Evolutionary conservation across 2,113 vertebrate genomes (phyloP), one percentile per base, ranked within the genome.

Genomic region (Percina caprodes): DNA sequence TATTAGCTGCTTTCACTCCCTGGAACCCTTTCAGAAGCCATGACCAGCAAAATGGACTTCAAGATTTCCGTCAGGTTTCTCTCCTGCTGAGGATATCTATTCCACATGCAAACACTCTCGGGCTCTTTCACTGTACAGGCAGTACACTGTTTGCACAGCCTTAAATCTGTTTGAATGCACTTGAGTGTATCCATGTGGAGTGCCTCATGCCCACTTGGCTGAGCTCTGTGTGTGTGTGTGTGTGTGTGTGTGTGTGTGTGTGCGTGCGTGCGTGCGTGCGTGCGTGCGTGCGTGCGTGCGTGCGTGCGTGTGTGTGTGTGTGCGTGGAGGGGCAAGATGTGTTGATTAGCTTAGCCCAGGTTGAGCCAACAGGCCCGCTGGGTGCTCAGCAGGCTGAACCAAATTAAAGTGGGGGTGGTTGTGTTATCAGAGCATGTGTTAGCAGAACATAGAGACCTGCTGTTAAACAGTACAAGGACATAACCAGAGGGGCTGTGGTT

Each of bases 281-380:
- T 35, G 33, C 7, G 35, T 39, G 35, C 9, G 35, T 39, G 5
- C 9, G 35, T 39, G 35, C 9, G 33, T 35, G 33, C 6, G 33
- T 6, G 33, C 6, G 33, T 35, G 33, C 6, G 33, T 35, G 33
- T 35, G 33, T 35, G 33, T 6, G 33, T 35, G 33, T 35, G 33
- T 35, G 33, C 3, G 79, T 82, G 21, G 12, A 82, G 46, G 18
- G 67, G 88, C 86, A 85, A 89, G 85, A 94, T 88, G 93, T 75
- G 91, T 93, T 94, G 94, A 94, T 94, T 93, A 91, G 89, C 91
- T 94, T 93, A 89, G 90, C 89, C 83, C 82, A 72, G 72, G 76
- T 83, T 73, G 86, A 80, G 88, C 88, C 84, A 86, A 76, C 70
- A 81, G 69, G 51, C 90, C 71, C 79, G 89, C 84, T 18, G 80